phyloP scores from a whole-genome alignment of 2,113 vertebrate genomes.

The Dromaius novaehollandiae region DNA sequence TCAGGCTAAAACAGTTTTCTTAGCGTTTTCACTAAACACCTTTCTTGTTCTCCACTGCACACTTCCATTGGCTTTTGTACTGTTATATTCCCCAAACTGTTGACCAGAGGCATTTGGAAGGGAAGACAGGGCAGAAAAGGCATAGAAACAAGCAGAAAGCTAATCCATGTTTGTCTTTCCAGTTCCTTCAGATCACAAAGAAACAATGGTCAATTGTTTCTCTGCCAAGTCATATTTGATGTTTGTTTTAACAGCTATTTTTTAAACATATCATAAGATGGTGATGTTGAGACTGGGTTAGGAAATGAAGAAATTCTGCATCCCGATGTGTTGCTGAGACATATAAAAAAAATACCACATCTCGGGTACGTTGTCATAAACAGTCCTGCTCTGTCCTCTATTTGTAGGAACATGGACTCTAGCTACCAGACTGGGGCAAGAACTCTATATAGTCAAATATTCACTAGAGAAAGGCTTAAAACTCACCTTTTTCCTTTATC shows the following conservation, averaged over 20 bases:
- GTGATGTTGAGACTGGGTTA: background rate
- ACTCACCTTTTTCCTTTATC: accelerated
- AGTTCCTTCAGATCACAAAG: background rate
- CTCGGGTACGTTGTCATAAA: background rate
- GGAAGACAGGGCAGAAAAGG: background rate
- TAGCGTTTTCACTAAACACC: background rate
- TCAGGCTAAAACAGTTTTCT: background rate
- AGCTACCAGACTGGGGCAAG: background rate
- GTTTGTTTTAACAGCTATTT: background rate
- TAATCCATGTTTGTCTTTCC: background rate
- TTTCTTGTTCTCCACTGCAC: background rate
- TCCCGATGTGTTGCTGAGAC: background rate
- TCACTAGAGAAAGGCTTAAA: background rate
- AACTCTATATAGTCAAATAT: background rate
- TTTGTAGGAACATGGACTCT: background rate
- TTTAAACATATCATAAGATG: background rate
- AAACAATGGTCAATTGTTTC: background rate
- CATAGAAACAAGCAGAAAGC: background rate
- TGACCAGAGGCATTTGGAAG: background rate
- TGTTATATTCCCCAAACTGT: background rate
- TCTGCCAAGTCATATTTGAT: background rate
- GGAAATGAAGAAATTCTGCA: background rate
- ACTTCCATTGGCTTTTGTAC: background rate
- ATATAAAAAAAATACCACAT: background rate
- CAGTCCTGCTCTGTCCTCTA: background rate